Evolutionary conservation across 1,140 invertebrate genomes (phyloP).

Genomic region (Amphibalanus amphitrite): DNA sequence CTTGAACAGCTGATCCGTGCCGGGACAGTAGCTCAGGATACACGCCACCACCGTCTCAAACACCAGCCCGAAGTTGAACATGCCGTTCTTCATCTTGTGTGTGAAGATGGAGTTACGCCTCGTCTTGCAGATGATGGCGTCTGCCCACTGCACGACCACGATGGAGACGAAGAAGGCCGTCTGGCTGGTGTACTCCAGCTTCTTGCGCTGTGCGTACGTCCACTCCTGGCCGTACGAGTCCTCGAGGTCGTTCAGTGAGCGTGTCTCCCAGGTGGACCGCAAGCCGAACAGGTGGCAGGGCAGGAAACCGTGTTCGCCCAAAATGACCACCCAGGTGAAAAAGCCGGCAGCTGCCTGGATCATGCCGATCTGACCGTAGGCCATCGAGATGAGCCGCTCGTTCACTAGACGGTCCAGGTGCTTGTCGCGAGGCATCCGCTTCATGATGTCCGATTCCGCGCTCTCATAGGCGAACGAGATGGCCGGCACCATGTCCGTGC

Average conservation of each 20-base stretch:
- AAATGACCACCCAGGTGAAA: conserved; percentile 38
- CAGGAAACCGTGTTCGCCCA: conserved; percentile 41
- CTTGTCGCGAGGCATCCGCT: conserved; percentile 71
- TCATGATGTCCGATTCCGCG: conserved; percentile 93
- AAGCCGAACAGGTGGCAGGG: conserved; percentile 33
- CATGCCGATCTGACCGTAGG: conserved; percentile 36
- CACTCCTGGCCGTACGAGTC: conserved; percentile 45
- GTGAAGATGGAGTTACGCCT: conserved; percentile 41
- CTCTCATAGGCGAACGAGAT: conserved; percentile 93
- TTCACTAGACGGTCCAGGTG: conserved; percentile 17
- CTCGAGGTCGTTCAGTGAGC: conserved; percentile 35
- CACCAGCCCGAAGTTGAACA: conserved; percentile 51
- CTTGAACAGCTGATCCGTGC: conserved; percentile 42
- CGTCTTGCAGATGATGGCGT: conserved; percentile 50
- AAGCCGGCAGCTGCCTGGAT: conserved; percentile 34
- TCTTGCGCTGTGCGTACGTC: conserved; percentile 42
- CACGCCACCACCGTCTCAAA: conserved; percentile 51
- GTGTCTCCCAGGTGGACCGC: conserved; percentile 36
- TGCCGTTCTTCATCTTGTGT: conserved; percentile 55
- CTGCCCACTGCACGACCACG: conserved; percentile 50
- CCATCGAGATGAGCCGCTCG: conserved; percentile 30
- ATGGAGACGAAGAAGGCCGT: conserved; percentile 50
- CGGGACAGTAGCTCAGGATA: conserved; percentile 49
- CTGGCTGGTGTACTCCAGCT: conserved; percentile 45
- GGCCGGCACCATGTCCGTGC: conserved; percentile 54